A percentile compares a stretch with the other conserved stretches of the same genome.
Conservation (phyloP, 2,113 vertebrate genomes). For the Tympanuchus pallidicinctus region DNA sequence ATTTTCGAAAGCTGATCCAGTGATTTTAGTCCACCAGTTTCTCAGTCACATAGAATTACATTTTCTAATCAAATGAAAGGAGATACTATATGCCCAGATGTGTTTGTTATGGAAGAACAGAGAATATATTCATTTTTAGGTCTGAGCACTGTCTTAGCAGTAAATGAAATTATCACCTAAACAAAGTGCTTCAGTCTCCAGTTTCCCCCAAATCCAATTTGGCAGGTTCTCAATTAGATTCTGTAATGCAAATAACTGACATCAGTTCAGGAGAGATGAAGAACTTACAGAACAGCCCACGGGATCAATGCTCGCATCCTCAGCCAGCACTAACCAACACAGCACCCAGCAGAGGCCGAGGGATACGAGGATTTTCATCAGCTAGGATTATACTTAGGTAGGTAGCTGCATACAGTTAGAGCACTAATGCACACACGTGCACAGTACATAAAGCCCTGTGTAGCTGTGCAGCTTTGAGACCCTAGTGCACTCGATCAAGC, state of each 20-base stretch:
- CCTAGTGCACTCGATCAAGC: not conserved
- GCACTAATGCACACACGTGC: not conserved
- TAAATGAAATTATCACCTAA: constrained; percentile 44
- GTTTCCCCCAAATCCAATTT: constrained; percentile 9
- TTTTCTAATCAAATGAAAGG: not conserved
- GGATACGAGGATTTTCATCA: not conserved
- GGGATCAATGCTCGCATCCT: not conserved
- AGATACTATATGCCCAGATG: not conserved
- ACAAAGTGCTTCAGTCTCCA: constrained; percentile 17
- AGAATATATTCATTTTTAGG: not conserved
- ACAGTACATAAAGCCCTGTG: not conserved
- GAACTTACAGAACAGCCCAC: not conserved
- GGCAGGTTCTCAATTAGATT: constrained; percentile 16
- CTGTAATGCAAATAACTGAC: not conserved
- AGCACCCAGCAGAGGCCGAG: not conserved
- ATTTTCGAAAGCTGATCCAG: not conserved
- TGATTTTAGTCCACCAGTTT: not conserved
- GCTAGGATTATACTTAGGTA: not conserved
- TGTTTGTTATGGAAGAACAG: not conserved
- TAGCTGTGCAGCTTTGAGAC: not conserved
- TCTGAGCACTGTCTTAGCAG: not conserved
- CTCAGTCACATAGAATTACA: not conserved
- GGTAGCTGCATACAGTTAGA: not conserved
- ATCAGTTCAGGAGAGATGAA: not conserved
- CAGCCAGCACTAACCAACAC: not conserved